These are phyloP conservation scores for Amorpha juglandis DNA, from an alignment of 2,888 invertebrate genomes.

Conservation along the genomic window DNA sequence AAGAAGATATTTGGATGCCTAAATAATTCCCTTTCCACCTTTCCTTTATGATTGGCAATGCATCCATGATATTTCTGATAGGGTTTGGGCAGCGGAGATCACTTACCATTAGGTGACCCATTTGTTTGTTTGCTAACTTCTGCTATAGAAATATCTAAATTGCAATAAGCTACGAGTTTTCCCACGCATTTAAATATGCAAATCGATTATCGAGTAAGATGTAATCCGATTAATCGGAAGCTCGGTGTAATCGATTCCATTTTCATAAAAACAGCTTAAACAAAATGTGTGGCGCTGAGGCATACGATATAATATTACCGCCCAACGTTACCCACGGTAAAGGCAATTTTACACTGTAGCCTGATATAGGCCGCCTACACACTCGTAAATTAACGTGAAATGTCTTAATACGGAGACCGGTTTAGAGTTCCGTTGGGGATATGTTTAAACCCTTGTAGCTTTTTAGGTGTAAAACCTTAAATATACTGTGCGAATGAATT, in stretches of 20 bases:
- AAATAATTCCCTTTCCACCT: no score
- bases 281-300: not conserved
- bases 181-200: not conserved
- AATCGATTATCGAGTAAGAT: not conserved
- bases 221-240: not conserved
- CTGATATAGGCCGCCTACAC: slow-evolving; percentile 37
- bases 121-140: no score
- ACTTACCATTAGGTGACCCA: no score
- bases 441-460: not conserved
- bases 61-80: no score
- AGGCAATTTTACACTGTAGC: slow-evolving; percentile 27
- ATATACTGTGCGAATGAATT: not conserved
- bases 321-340: slow-evolving; percentile 5
- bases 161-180: not conserved
- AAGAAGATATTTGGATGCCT: no score
- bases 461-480: no score
- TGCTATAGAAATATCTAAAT: no score
- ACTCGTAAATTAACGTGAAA: slow-evolving; percentile 47
- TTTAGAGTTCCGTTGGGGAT: slow-evolving; percentile 31
- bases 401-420: slow-evolving; percentile 48
- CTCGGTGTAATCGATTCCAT: not conserved
- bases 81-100: no score
- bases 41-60: no score
- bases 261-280: not conserved
- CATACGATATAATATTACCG: slow-evolving; percentile 1